These are phyloP conservation scores for Sarcophaga rosellei DNA, from an alignment of 2,888 invertebrate genomes.

Conservation along the genomic window DNA sequence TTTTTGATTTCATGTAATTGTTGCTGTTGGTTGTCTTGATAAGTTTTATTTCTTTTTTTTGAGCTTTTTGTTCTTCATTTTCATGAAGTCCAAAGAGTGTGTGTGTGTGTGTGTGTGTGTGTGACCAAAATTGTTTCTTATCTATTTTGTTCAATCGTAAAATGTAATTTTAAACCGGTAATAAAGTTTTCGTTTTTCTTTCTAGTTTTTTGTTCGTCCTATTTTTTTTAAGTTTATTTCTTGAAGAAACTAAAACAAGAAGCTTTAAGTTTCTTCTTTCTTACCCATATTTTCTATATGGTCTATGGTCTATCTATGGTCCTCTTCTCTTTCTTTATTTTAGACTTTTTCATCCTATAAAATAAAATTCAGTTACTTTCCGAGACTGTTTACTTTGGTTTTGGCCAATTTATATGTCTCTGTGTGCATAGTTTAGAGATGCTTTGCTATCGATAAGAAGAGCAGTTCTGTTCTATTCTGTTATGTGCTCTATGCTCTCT, in stretches of 20 bases:
- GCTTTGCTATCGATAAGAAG: conserved; percentile 44
- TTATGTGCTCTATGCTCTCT: not conserved
- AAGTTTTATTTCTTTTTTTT: not conserved
- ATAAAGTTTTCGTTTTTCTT: conserved; percentile 60
- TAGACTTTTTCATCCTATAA: not conserved
- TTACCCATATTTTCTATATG: not conserved
- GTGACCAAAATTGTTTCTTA: conserved; percentile 58
- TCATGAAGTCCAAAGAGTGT: too few species aligned
- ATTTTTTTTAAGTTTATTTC: not conserved
- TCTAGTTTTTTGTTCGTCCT: not conserved
- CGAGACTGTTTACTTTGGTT: conserved; percentile 11
- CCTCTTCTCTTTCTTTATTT: not conserved
- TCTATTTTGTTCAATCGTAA: conserved; percentile 55
- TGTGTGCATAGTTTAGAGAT: conserved; percentile 13
- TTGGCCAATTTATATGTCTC: conserved; percentile 8
- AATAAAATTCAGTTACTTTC: not conserved
- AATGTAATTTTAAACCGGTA: conserved; percentile 68
- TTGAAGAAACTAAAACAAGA: conserved; percentile 49
- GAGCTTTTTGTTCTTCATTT: not conserved
- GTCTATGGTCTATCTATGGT: not conserved
- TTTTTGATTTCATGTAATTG: not conserved
- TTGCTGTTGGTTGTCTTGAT: not conserved
- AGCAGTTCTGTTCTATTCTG: not conserved
- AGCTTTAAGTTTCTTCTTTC: conserved; percentile 35
- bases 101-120: conserved; percentile 3